A percentile compares a stretch with the other conserved stretches of the same genome.
Evolutionary conservation across 2,113 vertebrate genomes (phyloP).

Genomic region (Proterorhinus semilunaris): DNA sequence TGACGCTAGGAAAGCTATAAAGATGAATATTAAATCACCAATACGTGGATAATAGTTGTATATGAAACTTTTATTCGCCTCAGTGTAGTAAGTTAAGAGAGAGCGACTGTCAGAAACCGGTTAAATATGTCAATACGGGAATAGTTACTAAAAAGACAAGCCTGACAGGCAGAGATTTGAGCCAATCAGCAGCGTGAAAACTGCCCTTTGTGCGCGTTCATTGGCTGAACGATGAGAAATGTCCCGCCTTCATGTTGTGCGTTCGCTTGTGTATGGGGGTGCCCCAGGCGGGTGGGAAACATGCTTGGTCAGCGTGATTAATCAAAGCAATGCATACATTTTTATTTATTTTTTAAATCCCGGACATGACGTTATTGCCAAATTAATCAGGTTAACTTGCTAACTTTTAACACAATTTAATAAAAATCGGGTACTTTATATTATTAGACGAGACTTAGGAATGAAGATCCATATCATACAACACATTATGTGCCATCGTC

Average conservation of each 20-base stretch:
- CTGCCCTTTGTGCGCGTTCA: accelerated
- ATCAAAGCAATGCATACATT: no score
- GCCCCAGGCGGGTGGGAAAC: background rate
- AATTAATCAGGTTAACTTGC: no score
- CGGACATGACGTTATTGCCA: no score
- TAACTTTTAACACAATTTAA: no score
- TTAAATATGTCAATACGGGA: conserved; percentile 22
- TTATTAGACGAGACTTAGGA: no score
- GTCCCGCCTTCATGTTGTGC: background rate
- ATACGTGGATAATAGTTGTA: background rate
- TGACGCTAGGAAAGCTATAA: background rate
- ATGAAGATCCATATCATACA: no score
- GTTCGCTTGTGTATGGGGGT: background rate
- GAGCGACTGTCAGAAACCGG: background rate
- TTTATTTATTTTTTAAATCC: no score
- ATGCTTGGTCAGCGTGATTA: background rate
- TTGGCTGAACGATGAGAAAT: conserved; percentile 9
- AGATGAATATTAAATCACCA: background rate
- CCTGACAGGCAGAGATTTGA: background rate
- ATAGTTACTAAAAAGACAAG: accelerated
- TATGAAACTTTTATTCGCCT: background rate
- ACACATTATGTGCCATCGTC: background rate
- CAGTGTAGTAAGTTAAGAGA: background rate
- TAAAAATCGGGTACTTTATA: no score
- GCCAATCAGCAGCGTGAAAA: background rate